phyloP scores from a whole-genome alignment of 2,888 invertebrate species.

The Sinotaia quadrata region DNA sequence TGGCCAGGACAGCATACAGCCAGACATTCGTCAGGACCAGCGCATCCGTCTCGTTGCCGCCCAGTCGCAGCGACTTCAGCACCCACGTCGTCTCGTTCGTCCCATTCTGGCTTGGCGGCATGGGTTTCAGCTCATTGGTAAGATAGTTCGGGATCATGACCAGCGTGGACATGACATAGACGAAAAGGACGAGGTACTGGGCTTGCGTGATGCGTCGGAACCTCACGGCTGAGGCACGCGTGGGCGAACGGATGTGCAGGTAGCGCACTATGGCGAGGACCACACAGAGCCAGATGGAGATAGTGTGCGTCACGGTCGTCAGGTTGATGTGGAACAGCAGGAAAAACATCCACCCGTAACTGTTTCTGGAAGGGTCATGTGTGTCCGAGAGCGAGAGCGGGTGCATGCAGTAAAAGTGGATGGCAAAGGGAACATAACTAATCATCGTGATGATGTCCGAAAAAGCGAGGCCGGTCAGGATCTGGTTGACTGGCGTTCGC shows the following conservation, averaged over 20 bases:
- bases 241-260: constrained; percentile 79
- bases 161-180: constrained; percentile 88
- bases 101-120: constrained; percentile 35
- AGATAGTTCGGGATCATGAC: constrained; percentile 89
- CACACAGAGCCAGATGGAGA: constrained; percentile 93
- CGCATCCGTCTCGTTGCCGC: constrained; percentile 51
- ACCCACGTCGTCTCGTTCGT: constrained; percentile 47
- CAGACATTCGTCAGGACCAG: constrained; percentile 80
- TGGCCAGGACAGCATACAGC: constrained; percentile 92
- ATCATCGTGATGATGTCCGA: constrained; percentile 90
- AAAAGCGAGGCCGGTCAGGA: constrained; percentile 87
- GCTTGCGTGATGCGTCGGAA: constrained; percentile 85
- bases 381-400: constrained; percentile 38
- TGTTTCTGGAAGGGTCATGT: constrained; percentile 58
- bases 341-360: constrained; percentile 71
- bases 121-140: constrained; percentile 75
- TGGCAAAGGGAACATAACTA: constrained; percentile 91
- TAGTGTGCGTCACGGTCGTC: constrained; percentile 88
- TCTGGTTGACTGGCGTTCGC: constrained; percentile 90
- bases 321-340: constrained; percentile 86
- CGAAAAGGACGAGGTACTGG: constrained; percentile 81
- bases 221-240: constrained; percentile 77
- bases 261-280: constrained; percentile 93
- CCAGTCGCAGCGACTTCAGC: constrained; percentile 51
- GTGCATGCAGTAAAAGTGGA: constrained; percentile 75